These are phyloP conservation scores for Heliconius ethilla DNA, from an alignment of 2,888 invertebrate species.

Conservation along the genomic window DNA sequence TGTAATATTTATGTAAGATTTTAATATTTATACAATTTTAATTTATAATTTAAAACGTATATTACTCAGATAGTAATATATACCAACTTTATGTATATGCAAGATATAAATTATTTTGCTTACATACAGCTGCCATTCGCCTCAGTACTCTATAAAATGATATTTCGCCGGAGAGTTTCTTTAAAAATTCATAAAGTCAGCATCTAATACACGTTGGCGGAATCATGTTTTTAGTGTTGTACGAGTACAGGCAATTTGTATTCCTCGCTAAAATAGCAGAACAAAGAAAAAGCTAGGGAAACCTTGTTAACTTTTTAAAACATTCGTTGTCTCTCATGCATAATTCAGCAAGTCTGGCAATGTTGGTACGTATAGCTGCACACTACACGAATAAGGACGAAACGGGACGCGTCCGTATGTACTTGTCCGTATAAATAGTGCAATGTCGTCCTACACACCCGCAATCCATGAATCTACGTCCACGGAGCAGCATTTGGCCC, in stretches of 20 bases:
- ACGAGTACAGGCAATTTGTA: slow-evolving; percentile 69
- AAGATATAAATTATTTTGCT: slow-evolving; percentile 39
- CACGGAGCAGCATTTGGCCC: slow-evolving; percentile 31
- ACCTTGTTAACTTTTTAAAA: slow-evolving; percentile 81
- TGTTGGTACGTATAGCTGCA: slow-evolving; percentile 43
- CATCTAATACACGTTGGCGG: slow-evolving; percentile 46
- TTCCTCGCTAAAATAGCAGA: slow-evolving; percentile 68
- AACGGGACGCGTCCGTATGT: slow-evolving; percentile 7
- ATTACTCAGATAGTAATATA: slow-evolving; percentile 28
- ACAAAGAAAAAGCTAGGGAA: slow-evolving; percentile 76
- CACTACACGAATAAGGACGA: slow-evolving; percentile 28
- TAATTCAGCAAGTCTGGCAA: slow-evolving; percentile 69
- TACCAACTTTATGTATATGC: slow-evolving; percentile 9
- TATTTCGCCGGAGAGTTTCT: slow-evolving; percentile 39
- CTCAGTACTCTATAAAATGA: slow-evolving; percentile 39
- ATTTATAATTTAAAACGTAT: slow-evolving; percentile 24
- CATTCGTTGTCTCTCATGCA: slow-evolving; percentile 74
- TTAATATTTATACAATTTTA: slow-evolving; percentile 11
- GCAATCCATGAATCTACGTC: slow-evolving; percentile 38
- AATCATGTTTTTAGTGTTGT: slow-evolving; percentile 51
- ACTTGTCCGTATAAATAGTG: slow-evolving; percentile 46
- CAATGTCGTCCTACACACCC: slow-evolving; percentile 53
- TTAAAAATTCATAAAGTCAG: slow-evolving; percentile 44
- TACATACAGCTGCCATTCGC: slow-evolving; percentile 28
- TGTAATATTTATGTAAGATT: neutral